Evolutionary conservation across 2,888 invertebrate genomes (phyloP).

Genomic region (Tyria jacobaeae): DNA sequence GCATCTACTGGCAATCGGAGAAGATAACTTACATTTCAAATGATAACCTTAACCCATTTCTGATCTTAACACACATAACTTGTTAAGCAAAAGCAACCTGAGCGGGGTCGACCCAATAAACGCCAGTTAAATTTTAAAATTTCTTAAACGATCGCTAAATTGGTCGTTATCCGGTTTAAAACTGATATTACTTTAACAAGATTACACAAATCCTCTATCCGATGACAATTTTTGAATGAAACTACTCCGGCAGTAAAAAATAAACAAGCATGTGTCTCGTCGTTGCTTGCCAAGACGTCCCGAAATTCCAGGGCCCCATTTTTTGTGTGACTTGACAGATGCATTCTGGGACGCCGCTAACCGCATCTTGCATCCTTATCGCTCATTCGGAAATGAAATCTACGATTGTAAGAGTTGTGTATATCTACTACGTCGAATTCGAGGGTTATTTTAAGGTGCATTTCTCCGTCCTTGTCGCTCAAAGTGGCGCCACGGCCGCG

Average conservation of each 20-base stretch:
- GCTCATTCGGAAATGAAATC: conserved; percentile 74
- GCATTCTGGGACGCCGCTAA: conserved; percentile 84
- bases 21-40: conserved; percentile 17
- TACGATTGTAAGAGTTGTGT: conserved; percentile 63
- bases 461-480: conserved; percentile 79
- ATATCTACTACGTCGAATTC: conserved; percentile 75
- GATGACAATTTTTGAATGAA: conserved; percentile 85
- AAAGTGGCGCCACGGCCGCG: conserved; percentile 77
- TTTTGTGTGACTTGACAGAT: conserved; percentile 84
- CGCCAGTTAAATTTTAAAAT: conserved; percentile 58
- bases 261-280: conserved; percentile 80
- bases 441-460: conserved; percentile 82
- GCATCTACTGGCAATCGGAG: conserved; percentile 4
- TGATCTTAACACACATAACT: conserved; percentile 43
- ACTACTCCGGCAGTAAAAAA: conserved; percentile 75
- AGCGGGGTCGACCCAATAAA: conserved; percentile 57
- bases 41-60: conserved; percentile 23
- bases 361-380: conserved; percentile 85
- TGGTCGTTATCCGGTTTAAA: conserved; percentile 69
- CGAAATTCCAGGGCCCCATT: conserved; percentile 83
- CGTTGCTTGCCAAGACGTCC: conserved; percentile 77
- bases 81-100: conserved; percentile 43
- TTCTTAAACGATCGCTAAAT: conserved; percentile 69
- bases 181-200: conserved; percentile 80
- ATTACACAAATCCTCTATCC: conserved; percentile 84